Evolutionary conservation across 2,888 invertebrate genomes (phyloP), one percentile per base, ranked within the genome.

Genomic region (Lysandra bellargus): DNA sequence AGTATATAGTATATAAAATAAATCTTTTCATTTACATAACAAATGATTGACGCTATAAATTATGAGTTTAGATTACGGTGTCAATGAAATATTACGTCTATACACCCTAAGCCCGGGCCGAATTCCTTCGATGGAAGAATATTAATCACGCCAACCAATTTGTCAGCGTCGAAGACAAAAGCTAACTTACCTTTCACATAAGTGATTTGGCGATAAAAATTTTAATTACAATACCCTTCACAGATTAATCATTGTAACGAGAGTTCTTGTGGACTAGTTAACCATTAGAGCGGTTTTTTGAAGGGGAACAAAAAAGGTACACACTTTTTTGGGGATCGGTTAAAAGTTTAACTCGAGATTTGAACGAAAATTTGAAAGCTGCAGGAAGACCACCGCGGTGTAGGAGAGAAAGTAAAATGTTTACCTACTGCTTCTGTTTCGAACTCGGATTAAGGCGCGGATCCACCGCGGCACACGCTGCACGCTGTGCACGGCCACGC

Each of bases 111-210:
- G 69, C 33, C 17, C 14, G 33, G 69, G 14, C 23, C 23, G n/a
- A 74, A 57, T 76, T 76, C 76, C 33, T 76, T 53, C 49, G 49
- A 76, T 76, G 33, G 76, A 75, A 75, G 75, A 57, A 76, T 49
- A 23, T 76, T 53, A 76, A 76, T 76, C 53, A 53, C 76, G 53
- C 14, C 57, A 30, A 12, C 76, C 57, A 76, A 76, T 76, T 76
- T 76, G 33, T 76, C 76, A 76, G 33, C 76, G 76, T 76, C 76
- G 30, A 57, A 33, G 76, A 76, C 76, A 76, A 76, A 30, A 57
- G 57, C 76, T 57, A 30, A 76, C 76, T 53, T 49, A 76, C 76
- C 44, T 74, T 74, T 74, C 44, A 74, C 44, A 74, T 44, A 37
- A 37, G 69, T 69, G 69, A 69, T 69, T 69, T 17, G 1, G 33